Base-by-base conservation (phyloP, 2,888 invertebrate genomes). In the Melinaea menophilus region DNA sequence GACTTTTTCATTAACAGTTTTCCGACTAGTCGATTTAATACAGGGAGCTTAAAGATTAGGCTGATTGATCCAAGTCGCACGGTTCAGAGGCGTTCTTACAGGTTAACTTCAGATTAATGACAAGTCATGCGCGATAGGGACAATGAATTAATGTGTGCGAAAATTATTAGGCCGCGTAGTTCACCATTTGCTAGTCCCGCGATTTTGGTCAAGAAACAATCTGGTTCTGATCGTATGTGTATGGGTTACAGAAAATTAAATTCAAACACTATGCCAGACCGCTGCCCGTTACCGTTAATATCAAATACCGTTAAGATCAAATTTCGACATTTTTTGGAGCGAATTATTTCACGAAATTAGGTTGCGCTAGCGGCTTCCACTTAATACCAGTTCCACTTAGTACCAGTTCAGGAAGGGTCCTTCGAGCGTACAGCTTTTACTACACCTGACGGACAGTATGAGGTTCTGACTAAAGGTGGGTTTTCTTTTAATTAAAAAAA, bases 401-500 rank as follows among this genome's bases (percentile, higher is more conserved):
- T 35, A 35, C 1, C 35, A 5, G 35, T 35, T 35, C 2, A 35
- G 35, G 35, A 35, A 5, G 35, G 5, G 5, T 35, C 35, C 35
- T 0, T 35, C 35, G 35, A 35, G 5, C 35, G 2, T 35, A n/a
- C n/a, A n/a, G n/a, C n/a, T n/a, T n/a, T n/a, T n/a, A n/a, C n/a
- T n/a, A n/a, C n/a, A n/a, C n/a, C 35, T 35, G 35, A 58, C 2
- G 5, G 2, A 9, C 65, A 69, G 9, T 48, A 72, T 2, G 11
- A 34, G 0, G 58, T 61, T 0, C 31, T 73, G 0, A 54, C 67
- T 0, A 33, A 63, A 1, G 67, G 69, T 0, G 71, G 68, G 0
- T 70, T 72, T 33, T 63, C 71, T 3, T 57, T 74, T 0, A 74
- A 74, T 13, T 2, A 66, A 0, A 63, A 63, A 37, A 74, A 63